phyloP scores from a whole-genome alignment of 2,888 invertebrate genomes.

The Drosophila paramelanica region DNA sequence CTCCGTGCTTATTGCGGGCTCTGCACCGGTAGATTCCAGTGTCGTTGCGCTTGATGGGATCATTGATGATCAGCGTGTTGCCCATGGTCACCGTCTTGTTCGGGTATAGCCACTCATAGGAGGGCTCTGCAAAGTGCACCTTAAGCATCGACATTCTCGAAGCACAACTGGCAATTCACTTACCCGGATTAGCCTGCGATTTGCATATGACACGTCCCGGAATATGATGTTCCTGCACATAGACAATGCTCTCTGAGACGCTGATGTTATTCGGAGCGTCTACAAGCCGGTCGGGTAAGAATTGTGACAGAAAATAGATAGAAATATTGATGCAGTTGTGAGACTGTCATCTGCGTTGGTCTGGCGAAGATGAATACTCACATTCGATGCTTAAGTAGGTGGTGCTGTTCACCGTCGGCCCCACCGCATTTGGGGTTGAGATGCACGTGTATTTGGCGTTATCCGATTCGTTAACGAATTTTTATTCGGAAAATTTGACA shows the following conservation, averaged over 20 bases:
- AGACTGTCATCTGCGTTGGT: neutral
- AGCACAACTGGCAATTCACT: slow-evolving; percentile 45
- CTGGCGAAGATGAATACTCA: slow-evolving; percentile 86
- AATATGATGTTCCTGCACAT: slow-evolving; percentile 86
- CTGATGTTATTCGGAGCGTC: slow-evolving; percentile 94
- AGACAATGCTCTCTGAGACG: slow-evolving; percentile 86
- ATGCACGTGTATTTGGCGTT: slow-evolving; percentile 94
- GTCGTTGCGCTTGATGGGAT: slow-evolving; percentile 89
- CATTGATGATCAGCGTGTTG: slow-evolving; percentile 87
- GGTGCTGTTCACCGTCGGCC: slow-evolving; percentile 92
- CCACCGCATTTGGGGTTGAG: slow-evolving; percentile 91
- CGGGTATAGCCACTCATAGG: slow-evolving; percentile 84
- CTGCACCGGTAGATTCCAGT: slow-evolving; percentile 92
- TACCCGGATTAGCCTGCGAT: slow-evolving; percentile 86
- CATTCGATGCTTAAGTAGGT: slow-evolving; percentile 96
- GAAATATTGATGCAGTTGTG: neutral
- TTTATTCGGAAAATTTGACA: slow-evolving; percentile 92
- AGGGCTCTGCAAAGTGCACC: slow-evolving; percentile 70
- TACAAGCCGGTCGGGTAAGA: slow-evolving; percentile 71
- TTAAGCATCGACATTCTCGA: neutral
- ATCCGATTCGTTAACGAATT: slow-evolving; percentile 91
- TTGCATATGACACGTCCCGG: slow-evolving; percentile 86
- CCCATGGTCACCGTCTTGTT: slow-evolving; percentile 82
- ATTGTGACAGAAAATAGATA: slow-evolving; percentile 2
- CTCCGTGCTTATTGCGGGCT: slow-evolving; percentile 92